Base-by-base conservation (phyloP, 1,140 invertebrate species). In the Tribolium madens region DNA sequence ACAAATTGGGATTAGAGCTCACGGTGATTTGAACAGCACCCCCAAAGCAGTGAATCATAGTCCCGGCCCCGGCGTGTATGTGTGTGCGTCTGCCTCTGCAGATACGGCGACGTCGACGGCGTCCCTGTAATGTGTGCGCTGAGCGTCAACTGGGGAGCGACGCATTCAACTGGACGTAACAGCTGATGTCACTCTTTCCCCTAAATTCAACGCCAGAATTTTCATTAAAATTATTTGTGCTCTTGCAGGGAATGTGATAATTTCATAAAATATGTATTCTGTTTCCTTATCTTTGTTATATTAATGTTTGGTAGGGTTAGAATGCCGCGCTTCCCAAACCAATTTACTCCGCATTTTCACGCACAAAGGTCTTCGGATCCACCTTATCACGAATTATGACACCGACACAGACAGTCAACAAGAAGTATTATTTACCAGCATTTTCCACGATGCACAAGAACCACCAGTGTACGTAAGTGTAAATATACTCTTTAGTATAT, bases 111-210 rank as follows among this genome's bases (percentile, higher is more conserved):
- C 78, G 53, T 47, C 75, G 75, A 57, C 71, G 53, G 70, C 78
- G 78, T 79, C 76, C 72, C 70, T 69, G 82, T 84, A 82, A 83
- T 84, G 80, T 79, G 79, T 74, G 70, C 78, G 80, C 72, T 76
- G 78, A 79, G 78, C 69, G 78, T 77, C 64, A 76, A 64, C 75
- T 81, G 79, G 85, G 85, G 85, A 84, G 84, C 78, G 79, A 84
- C 21, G 80, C 85, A 86, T 83, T 86, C 78, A 83, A 86, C 83
- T 83, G 85, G 79, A 83, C 83, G 83, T 86, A 86, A 86, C 85
- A 86, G 85, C 85, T 86, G 85, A 86, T 86, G 85, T 86, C 85
- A 86, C 84, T 84, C 83, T 81, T 84, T 83, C 82, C 81, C 80
- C 83, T 81, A 81, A 82, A 81, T 80, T 83, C 79, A 79, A 76